Conservation (phyloP, 2,888 invertebrate genomes). For the Artemia sinica region DNA sequence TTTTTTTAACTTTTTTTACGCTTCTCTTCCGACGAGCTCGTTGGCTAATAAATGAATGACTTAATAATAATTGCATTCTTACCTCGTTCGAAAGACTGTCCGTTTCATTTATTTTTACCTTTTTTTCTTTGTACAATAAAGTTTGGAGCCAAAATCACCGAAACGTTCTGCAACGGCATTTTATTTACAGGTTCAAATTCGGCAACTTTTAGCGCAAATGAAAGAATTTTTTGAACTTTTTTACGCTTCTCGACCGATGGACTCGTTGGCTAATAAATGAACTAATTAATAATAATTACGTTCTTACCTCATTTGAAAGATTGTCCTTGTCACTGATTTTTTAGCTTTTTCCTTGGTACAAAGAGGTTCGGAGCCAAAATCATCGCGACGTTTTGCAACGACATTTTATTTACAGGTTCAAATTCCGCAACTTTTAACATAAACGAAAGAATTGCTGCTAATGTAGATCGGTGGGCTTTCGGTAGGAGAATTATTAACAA, state of each 20-base stretch:
- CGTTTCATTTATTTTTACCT: constrained; percentile 24
- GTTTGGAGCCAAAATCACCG: constrained; percentile 88
- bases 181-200: constrained; percentile 51
- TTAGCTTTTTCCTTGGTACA: constrained; percentile 21
- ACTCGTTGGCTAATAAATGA: no score
- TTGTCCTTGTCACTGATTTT: constrained; percentile 24
- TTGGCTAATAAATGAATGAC: no score
- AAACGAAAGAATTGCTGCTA: constrained; percentile 58
- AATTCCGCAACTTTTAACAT: constrained; percentile 52
- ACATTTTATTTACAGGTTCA: constrained; percentile 62
- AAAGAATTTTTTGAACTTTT: constrained; percentile 37
- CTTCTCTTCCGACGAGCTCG: no score
- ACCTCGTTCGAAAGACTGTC: constrained; percentile 24
- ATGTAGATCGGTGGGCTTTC: constrained; percentile 62
- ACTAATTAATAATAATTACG: background rate
- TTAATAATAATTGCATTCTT: background rate
- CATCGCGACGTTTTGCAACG: constrained; percentile 76
- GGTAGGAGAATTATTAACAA: constrained; percentile 63
- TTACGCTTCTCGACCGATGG: no score
- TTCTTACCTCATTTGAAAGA: constrained; percentile 23
- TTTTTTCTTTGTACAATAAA: constrained; percentile 35
- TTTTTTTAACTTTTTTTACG: no score
- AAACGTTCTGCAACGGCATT: constrained; percentile 79
- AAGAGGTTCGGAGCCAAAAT: constrained; percentile 80
- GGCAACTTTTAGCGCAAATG: constrained; percentile 56